Evolutionary conservation across 2,888 invertebrate genomes (phyloP), one percentile per base, ranked within the genome.

Genomic region (Allolobophora icterica): DNA sequence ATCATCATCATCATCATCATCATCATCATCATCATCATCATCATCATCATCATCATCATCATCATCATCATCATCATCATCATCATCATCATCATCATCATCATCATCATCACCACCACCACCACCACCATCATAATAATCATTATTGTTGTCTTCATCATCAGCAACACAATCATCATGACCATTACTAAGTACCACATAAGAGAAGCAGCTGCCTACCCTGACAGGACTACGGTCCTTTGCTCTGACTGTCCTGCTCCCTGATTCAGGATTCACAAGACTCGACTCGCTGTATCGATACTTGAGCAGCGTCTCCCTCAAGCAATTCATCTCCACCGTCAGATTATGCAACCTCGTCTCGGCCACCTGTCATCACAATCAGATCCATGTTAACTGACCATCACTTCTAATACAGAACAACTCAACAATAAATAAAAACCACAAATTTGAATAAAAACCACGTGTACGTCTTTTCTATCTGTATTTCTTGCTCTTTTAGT

Each of bases 301-400:
- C 71, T 71, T 71, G n/a, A 71, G 71, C 13, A 71, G n/a, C 71
- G 71, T n/a, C 71, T 71, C 71, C n/a, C 71, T 71, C 71, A 71
- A 13, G 71, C n/a, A 71, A 71, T 71, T 71, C 71, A 71, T 71
- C 71, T 71, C 71, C 71, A 71, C 8, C n/a, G 71, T 71, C 71
- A 71, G n/a, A 71, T n/a, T n/a, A 71, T n/a, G n/a, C n/a, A 71
- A 71, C 71, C 71, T 30, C 13, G 71, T 71, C 71, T 71, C 30
- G 11, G 71, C 71, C 71, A 13, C 71, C 71, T 71, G 71, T 17
- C 8, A n/a, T 71, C 71, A 71, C 4, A 71, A 71, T 71, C 71
- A 17, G 24, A 4, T 24, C 24, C 4, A 52, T 52, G 6, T 52
- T 24, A 71, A 71, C 71, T 30, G 30, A 71, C 0, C 30, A 71